Conservation (phyloP, 1,140 invertebrate genomes). For the Anadara kagoshimensis region DNA sequence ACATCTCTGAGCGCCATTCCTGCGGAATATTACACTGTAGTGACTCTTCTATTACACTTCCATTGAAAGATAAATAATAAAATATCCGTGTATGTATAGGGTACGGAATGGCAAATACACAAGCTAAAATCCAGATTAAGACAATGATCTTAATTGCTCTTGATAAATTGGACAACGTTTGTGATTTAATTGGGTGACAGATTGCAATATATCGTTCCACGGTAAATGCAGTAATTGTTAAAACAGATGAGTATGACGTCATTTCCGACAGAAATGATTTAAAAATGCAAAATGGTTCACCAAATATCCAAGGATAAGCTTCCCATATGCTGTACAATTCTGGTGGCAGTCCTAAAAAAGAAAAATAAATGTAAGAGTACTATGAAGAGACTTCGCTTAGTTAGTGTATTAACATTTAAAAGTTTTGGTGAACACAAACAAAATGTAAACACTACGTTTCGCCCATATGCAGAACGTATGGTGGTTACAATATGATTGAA, state of each 20-base stretch:
- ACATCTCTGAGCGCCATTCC: slow-evolving; percentile 59
- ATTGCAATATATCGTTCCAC: slow-evolving; percentile 97
- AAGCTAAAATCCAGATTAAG: slow-evolving; percentile 85
- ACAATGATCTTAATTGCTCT: slow-evolving; percentile 88
- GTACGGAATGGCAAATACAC: slow-evolving; percentile 85
- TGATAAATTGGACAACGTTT: slow-evolving; percentile 88
- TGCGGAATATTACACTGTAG: slow-evolving; percentile 68
- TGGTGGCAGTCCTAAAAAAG: slow-evolving; percentile 82
- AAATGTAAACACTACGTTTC: too few species aligned
- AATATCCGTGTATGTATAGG: slow-evolving; percentile 65
- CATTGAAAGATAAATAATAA: slow-evolving; percentile 55
- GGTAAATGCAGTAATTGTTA: slow-evolving; percentile 95
- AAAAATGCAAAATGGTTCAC: slow-evolving; percentile 88
- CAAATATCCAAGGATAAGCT: slow-evolving; percentile 91
- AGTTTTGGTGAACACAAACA: too few species aligned
- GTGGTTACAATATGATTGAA: too few species aligned
- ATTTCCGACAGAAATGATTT: slow-evolving; percentile 90
- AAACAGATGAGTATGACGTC: slow-evolving; percentile 93
- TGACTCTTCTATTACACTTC: slow-evolving; percentile 45
- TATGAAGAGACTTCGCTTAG: too few species aligned
- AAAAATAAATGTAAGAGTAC: too few species aligned
- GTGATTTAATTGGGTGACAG: slow-evolving; percentile 91
- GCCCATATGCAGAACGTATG: too few species aligned
- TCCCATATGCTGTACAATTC: slow-evolving; percentile 93
- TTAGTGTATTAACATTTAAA: too few species aligned